Percentiles rank a stretch among this genome's conserved stretches.
Evolutionary conservation across 30 jellyfish, hydroid and myxozoan genomes (phyloP).

Genomic region (Turritopsis dohrnii): DNA sequence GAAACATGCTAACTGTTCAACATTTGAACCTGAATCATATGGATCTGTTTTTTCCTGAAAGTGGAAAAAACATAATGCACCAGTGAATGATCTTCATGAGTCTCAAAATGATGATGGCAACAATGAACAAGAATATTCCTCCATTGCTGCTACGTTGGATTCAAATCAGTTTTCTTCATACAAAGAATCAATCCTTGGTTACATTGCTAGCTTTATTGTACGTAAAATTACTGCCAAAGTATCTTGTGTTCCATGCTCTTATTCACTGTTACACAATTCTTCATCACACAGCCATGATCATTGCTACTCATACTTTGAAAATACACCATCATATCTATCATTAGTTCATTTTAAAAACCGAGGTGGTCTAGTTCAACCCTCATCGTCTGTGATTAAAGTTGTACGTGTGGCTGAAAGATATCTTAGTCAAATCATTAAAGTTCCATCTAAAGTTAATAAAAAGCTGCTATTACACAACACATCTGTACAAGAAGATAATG

Average conservation of each 20-base stretch:
- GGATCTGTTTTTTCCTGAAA: not conserved
- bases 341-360: no score
- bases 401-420: no score
- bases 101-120: not conserved
- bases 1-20: not conserved
- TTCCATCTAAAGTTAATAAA: no score
- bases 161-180: slow-evolving; percentile 13
- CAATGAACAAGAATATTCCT: not conserved
- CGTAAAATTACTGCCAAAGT: slow-evolving; percentile 16
- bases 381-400: no score
- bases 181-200: slow-evolving; percentile 23
- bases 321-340: no score
- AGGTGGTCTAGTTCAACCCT: no score
- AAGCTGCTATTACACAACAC: no score
- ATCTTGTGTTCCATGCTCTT: not conserved
- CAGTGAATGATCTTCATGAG: not conserved
- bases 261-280: not conserved
- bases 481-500: no score
- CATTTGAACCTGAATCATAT: not conserved
- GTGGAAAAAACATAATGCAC: no score
- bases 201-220: slow-evolving; percentile 40
- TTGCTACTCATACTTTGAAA: not conserved
- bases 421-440: no score
- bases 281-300: not conserved
- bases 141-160: not conserved